These are phyloP conservation scores for Ctenodactylus gundi DNA, from an alignment of 2,113 vertebrate genomes.

Conservation along the genomic window DNA sequence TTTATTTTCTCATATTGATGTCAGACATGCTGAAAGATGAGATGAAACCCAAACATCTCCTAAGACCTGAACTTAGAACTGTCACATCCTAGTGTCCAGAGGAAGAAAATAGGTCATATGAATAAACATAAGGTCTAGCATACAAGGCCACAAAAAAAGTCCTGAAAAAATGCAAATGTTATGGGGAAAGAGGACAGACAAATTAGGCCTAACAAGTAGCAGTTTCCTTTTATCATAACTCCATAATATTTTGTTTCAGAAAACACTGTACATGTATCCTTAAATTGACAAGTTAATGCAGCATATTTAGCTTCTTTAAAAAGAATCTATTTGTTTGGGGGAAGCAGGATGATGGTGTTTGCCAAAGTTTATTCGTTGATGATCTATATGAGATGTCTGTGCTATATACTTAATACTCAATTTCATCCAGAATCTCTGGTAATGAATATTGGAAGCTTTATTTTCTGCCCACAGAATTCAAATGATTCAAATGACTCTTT, in stretches of 20 bases:
- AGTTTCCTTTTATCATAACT: not conserved
- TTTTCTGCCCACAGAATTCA: not conserved
- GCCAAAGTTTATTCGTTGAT: too few relatives aligned
- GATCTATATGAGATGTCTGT: not conserved
- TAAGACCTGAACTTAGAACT: not conserved
- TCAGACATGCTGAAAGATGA: not conserved
- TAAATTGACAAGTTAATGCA: not conserved
- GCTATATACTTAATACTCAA: not conserved
- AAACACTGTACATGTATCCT: not conserved
- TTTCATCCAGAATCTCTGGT: not conserved
- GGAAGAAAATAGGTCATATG: not conserved
- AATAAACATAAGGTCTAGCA: not conserved
- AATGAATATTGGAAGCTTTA: not conserved
- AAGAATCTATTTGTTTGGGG: not conserved
- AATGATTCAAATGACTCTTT: not conserved
- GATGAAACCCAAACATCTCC: not conserved
- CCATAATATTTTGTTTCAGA: not conserved
- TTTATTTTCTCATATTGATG: not conserved
- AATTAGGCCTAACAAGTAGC: not conserved
- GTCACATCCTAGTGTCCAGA: not conserved
- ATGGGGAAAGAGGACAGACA: not conserved
- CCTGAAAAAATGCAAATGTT: not conserved
- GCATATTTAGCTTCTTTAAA: not conserved
- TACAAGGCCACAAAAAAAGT: not conserved
- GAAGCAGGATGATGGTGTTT: not conserved